phyloP scores from a whole-genome alignment of 2,888 invertebrate genomes.

The Drepana falcataria region DNA sequence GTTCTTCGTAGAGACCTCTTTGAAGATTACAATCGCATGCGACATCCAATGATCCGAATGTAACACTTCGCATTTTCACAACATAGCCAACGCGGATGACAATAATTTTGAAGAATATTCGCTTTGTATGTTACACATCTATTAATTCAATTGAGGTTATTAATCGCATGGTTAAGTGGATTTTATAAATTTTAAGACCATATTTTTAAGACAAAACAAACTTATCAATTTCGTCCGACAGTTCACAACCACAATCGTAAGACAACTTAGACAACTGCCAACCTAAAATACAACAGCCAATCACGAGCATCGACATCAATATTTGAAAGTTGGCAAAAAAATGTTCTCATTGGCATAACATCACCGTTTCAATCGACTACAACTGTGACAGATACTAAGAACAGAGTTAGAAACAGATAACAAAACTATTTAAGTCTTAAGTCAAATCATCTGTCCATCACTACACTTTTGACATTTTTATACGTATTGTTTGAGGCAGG shows the following conservation, averaged over 20 bases:
- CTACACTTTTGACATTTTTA: too few relatives aligned
- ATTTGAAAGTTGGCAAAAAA: background rate
- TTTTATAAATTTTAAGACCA: conserved; percentile 42
- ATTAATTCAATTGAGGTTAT: conserved; percentile 28
- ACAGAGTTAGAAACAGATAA: too few relatives aligned
- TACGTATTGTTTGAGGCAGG: too few relatives aligned
- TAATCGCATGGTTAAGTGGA: conserved; percentile 48
- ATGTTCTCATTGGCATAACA: too few relatives aligned
- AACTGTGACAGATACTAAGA: too few relatives aligned
- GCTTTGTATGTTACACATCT: conserved; percentile 26
- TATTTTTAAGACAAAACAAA: conserved; percentile 62
- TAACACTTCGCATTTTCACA: conserved; percentile 60
- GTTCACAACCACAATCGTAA: conserved; percentile 41
- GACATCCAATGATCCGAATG: conserved; percentile 51
- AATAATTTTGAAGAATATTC: conserved; percentile 29
- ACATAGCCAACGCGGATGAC: conserved; percentile 34
- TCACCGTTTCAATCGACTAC: too few relatives aligned
- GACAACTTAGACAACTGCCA: conserved; percentile 26
- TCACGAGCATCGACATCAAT: conserved; percentile 8
- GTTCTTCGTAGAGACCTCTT: conserved; percentile 41
- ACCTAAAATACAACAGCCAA: conserved; percentile 26
- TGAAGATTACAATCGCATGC: conserved; percentile 54
- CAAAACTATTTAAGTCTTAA: too few relatives aligned
- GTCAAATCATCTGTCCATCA: too few relatives aligned
- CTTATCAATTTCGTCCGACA: conserved; percentile 54